Conservation (phyloP, 2,888 invertebrate genomes). For the Calliphora vomitoria region DNA sequence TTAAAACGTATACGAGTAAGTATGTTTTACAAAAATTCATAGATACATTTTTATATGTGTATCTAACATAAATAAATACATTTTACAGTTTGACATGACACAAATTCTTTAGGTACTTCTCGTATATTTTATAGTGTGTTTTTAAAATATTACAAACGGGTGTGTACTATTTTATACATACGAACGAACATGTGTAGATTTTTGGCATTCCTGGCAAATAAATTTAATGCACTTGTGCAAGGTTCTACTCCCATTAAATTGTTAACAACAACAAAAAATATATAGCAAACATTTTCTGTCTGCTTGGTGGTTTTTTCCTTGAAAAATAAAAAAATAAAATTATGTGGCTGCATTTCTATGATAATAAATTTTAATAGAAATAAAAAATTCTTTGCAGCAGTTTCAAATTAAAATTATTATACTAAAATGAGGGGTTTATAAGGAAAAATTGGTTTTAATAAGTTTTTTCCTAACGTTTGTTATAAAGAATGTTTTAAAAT, state of each 20-base stretch:
- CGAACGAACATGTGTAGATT: background rate
- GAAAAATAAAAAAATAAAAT: no score
- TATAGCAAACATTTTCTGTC: constrained; percentile 8
- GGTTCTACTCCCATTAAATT: constrained; percentile 37
- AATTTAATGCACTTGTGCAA: constrained; percentile 50
- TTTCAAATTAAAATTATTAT: no score
- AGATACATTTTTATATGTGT: background rate
- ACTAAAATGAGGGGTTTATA: no score
- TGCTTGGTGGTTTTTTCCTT: background rate
- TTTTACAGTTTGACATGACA: constrained; percentile 13
- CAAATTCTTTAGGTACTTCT: constrained; percentile 1
- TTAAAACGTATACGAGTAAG: no score
- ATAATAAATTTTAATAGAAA: constrained; percentile 39
- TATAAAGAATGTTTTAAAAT: no score
- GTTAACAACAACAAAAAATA: background rate
- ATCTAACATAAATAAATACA: background rate
- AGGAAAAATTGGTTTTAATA: no score
- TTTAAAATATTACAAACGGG: constrained; percentile 19
- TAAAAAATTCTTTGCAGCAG: background rate
- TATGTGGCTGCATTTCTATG: background rate
- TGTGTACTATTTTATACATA: constrained; percentile 35
- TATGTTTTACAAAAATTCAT: no score
- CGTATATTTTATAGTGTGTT: background rate
- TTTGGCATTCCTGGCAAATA: constrained; percentile 49
- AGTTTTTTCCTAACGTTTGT: no score